Evolutionary conservation across 2,888 invertebrate species (phyloP), one percentile per base, ranked within the genome.

Genomic region (Oeneis ivallda): DNA sequence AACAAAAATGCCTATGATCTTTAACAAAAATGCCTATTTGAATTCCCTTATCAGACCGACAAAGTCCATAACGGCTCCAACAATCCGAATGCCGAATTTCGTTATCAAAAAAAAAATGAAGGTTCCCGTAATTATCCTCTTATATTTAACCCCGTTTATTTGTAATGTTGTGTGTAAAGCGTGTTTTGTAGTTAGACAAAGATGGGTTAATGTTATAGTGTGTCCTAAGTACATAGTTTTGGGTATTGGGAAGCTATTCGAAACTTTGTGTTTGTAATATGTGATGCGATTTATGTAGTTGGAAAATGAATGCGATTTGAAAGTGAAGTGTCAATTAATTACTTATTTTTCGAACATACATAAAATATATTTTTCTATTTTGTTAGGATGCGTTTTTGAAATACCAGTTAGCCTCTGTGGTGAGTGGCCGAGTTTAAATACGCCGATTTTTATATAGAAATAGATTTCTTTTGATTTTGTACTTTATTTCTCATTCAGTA

Each of bases 381-480:
- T 75, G 85, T 85, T 87, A 91, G 92, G 92, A 91, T 84, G 84
- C 89, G 74, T 92, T 83, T 89, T 89, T 89, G 85, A 89, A 89
- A 89, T 86, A 86, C 88, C 90, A 90, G 90, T 82, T 89, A 87
- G 88, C 90, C 89, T 87, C 89, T 70, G 82, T 90, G 91, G 92
- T 92, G 91, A 92, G 92, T 91, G 88, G 85, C 86, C 80, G 81
- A 82, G 77, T 59, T n/a, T 63, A 39, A 60, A 58, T 72, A 74
- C 75, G 65, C 63, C 62, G 64, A 54, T 60, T 70, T 75, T 71
- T 80, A 76, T 79, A 81, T 83, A 81, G 79, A 79, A 76, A 62
- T 82, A 82, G 79, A 64, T 57, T 34, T 79, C 1, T 79, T 77
- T 57, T 60, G 34, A n/a, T 45, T 26, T 63, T 65, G 37, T 72